These are phyloP conservation scores for Octodonta nipae DNA, from an alignment of 2,888 invertebrate species.

Conservation along the genomic window DNA sequence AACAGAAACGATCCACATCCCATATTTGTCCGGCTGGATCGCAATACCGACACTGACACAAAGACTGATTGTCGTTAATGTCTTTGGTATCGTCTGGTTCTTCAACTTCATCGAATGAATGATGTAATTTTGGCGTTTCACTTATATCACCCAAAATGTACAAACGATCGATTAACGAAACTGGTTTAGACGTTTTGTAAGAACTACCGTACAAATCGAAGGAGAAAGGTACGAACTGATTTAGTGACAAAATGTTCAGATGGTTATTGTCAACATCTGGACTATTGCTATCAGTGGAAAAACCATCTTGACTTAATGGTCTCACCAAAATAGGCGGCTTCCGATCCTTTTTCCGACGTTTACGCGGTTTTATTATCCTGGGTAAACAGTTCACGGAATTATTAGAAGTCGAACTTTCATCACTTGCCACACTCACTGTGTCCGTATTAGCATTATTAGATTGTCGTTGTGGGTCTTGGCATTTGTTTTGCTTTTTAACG, in stretches of 20 bases:
- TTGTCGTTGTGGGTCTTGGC: no score
- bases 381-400: conserved; percentile 66
- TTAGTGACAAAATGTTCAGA: conserved; percentile 7
- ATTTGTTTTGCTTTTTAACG: conserved; percentile 23
- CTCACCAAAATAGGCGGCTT: conserved; percentile 49
- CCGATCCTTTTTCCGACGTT: conserved; percentile 78
- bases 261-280: conserved; percentile 22
- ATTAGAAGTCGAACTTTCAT: conserved; percentile 53
- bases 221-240: conserved; percentile 8
- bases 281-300: conserved; percentile 28
- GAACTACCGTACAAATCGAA: conserved; percentile 9
- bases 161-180: conserved; percentile 10
- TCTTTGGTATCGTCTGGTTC: conserved; percentile 29
- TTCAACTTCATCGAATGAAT: conserved; percentile 34
- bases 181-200: conserved; percentile 8
- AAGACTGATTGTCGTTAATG: conserved; percentile 30
- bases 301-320: conserved; percentile 24
- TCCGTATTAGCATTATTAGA: conserved; percentile 37
- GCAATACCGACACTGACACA: conserved; percentile 63
- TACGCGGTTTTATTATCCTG: conserved; percentile 77
- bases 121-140: conserved; percentile 33
- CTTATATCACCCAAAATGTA: conserved; percentile 16
- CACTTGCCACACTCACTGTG: conserved; percentile 60
- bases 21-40: conserved; percentile 63
- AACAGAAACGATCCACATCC: conserved; percentile 52